Base-by-base conservation (phyloP, 2,888 invertebrate genomes). In the Tinea trinotella region DNA sequence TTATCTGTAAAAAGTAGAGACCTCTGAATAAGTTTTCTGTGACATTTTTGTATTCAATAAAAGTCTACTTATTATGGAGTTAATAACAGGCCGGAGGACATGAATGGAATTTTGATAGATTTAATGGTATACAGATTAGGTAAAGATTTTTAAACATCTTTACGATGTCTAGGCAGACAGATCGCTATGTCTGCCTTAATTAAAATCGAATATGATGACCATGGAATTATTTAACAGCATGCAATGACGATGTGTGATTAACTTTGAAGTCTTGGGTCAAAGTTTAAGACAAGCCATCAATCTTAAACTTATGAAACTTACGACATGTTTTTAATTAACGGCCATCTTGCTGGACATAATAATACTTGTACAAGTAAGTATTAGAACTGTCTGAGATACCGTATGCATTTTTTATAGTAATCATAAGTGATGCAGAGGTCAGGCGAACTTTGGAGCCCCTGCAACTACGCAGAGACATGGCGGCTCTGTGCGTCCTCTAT, bases 271-370 rank as follows among this genome's bases (percentile, higher is more conserved):
- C n/a, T 30, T 40, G 13, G 40, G 40, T 40, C 7, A 3, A 40
- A 40, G 12, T 40, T 40, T 40, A 40, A 40, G 40, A 40, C 13
- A 40, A 40, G 40, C 13, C 40, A 40, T 40, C 13, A 40, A 40
- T 40, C 40, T 40, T 13, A 40, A 40, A 40, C 40, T 40, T 40
- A 15, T 40, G 40, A 40, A 40, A 40, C 40, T 40, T 40, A 15
- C 13, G 40, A 40, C 40, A 12, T 3, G 13, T 13, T 12, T 35
- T 35, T 12, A 35, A 40, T 40, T 7, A 40, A 13, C 13, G 13
- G 4, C 40, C 6, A 13, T 13, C 12, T 40, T 6, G 7, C 40
- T 15, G 40, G 40, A 40, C 40, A 40, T 7, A 2, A n/a, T 24
- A 5, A 24, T 24, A 7, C 24, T 24, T 9, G 24, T 24, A 24